Conservation (phyloP, 1,140 invertebrate genomes). For the Eriosoma lanigerum region DNA sequence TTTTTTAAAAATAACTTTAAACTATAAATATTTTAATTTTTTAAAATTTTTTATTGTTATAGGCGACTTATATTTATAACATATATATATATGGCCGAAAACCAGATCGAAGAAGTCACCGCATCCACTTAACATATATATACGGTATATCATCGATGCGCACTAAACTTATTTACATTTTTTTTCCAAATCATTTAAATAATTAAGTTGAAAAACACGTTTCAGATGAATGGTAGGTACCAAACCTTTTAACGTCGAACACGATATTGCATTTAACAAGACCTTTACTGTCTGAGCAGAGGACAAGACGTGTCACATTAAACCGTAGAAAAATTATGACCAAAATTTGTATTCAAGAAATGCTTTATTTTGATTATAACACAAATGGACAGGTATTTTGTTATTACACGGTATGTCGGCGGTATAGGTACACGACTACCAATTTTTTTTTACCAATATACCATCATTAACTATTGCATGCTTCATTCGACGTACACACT, state of each 20-base stretch:
- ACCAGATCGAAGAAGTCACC: constrained; percentile 3
- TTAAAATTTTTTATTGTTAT: not conserved
- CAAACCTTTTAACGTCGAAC: constrained; percentile 32
- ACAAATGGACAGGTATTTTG: constrained; percentile 35
- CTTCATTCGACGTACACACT: too few relatives aligned
- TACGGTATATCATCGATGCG: not conserved
- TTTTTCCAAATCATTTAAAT: constrained; percentile 29
- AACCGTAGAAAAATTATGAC: constrained; percentile 20
- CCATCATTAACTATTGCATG: too few relatives aligned
- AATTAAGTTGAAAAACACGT: constrained; percentile 46
- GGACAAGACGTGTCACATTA: not conserved
- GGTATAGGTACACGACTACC: constrained; percentile 20
- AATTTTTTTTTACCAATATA: too few relatives aligned
- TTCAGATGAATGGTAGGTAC: not conserved
- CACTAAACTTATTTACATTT: not conserved
- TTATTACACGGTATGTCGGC: constrained; percentile 2
- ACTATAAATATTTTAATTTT: not conserved
- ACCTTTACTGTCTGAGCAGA: constrained; percentile 3
- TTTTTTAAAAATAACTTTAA: not conserved
- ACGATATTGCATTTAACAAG: constrained; percentile 39
- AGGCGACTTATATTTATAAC: not conserved
- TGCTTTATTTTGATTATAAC: constrained; percentile 14
- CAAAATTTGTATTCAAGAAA: constrained; percentile 21
- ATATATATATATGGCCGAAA: too few relatives aligned
- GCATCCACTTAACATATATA: constrained; percentile 5